Evolutionary conservation across 2,113 vertebrate species (phyloP), one percentile per base, ranked within the genome.

Genomic region (Lepisosteus osseus): DNA sequence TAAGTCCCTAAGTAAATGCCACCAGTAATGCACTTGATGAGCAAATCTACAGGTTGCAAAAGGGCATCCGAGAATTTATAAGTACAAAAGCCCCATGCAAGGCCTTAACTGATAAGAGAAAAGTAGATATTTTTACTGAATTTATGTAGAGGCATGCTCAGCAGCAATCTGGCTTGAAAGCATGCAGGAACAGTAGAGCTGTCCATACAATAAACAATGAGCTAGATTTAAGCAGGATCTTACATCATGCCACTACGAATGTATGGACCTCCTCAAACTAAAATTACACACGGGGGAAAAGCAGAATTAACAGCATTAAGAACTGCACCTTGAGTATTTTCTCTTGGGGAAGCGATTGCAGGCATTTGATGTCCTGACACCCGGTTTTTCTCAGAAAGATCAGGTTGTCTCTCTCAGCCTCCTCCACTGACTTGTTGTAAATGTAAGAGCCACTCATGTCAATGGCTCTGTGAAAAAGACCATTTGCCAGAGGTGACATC

Each of bases 361-460:
- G 87, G 71, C 92, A 94, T 57, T 45, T 4, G 14, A 42, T 41
- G 61, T 91, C 78, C 11, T 40, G 57, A 79, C 92, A 94, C 69
- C 79, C 81, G 0, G 88, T 89, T 47, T 71, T 82, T 0, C 70
- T 79, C 78, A 93, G 83, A 74, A 94, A 92, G 3, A 77, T 72
- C 69, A 86, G 78, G 78, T 94, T 94, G 82, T 76, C 81, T 6
- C 54, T 45, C 81, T 94, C 91, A 0, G 90, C 91, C n/a, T 80
- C 74, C 14, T 83, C 66, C 80, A 92, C 76, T 0, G 86, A 82
- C 0, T 80, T 75, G 4, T 88, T 84, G 45, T 77, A 83, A 9
- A 84, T 54, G 61, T 81, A 90, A 0, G 89, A 90, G 63, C 90
- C 87, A 7, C 92, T 94, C 87, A 91, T 89, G 78, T 90, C 90